A percentile compares a stretch with the other conserved stretches of the same genome.
Conservation (phyloP, 2,888 invertebrate species). For the Drosophila koepferae region DNA sequence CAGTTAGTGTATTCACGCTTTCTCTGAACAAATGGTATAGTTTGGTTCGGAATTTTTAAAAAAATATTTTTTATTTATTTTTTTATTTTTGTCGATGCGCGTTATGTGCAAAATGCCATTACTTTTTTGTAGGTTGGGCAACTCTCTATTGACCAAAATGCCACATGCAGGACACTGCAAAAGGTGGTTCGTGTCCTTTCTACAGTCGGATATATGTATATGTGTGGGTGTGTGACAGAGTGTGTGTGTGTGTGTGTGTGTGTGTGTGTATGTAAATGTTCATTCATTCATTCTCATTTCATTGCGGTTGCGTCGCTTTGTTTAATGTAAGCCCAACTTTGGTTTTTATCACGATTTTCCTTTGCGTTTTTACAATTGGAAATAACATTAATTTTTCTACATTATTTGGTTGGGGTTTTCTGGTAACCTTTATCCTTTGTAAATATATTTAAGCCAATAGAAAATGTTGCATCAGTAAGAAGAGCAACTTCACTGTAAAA, state of each 20-base stretch:
- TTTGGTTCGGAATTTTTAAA: constrained; percentile 35
- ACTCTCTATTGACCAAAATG: constrained; percentile 1
- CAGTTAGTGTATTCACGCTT: constrained; percentile 12
- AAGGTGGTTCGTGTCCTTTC: constrained; percentile 2
- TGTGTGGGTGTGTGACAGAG: not conserved
- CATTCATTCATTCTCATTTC: constrained; percentile 57
- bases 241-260: not conserved
- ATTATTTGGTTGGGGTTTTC: not conserved
- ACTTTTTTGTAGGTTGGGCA: constrained; percentile 37
- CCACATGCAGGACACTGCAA: constrained; percentile 10
- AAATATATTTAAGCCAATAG: not conserved
- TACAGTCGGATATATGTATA: not conserved
- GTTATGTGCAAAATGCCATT: constrained; percentile 54
- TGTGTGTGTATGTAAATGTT: constrained; percentile 31
- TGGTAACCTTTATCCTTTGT: no score
- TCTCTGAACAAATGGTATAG: not conserved
- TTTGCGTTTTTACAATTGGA: not conserved
- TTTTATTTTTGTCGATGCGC: constrained; percentile 16
- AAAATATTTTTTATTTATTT: constrained; percentile 21
- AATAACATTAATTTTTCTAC: not conserved
- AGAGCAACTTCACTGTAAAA: not conserved
- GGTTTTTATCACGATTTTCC: not conserved
- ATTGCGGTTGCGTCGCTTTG: constrained; percentile 66
- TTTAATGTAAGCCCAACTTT: constrained; percentile 19
- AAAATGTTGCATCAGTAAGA: not conserved